phyloP scores from a whole-genome alignment of 1,140 invertebrate species.

The Maniola jurtina region DNA sequence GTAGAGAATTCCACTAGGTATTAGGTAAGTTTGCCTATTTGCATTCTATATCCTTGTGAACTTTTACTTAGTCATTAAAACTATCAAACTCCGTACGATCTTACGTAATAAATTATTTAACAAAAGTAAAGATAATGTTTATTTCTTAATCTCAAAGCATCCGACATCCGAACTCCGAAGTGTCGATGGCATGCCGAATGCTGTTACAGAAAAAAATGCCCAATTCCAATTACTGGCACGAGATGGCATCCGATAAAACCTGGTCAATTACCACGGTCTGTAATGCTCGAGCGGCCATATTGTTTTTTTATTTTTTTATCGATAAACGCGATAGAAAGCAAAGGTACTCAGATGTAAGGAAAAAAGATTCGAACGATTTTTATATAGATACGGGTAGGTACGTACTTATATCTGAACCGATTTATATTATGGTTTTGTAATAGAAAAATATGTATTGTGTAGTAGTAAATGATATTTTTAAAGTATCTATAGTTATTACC shows the following conservation, averaged over 20 bases:
- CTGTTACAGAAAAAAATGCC: slow-evolving; percentile 18
- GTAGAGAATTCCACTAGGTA: no score
- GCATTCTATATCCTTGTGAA: no score
- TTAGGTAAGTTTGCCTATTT: no score
- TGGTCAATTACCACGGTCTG: slow-evolving; percentile 38
- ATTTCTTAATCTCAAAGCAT: slow-evolving; percentile 24
- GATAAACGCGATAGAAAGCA: slow-evolving; percentile 19
- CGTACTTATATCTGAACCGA: background rate
- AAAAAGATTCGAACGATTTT: slow-evolving; percentile 8
- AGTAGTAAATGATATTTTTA: background rate
- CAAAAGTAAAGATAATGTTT: background rate
- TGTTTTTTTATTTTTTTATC: slow-evolving; percentile 40
- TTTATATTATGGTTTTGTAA: slow-evolving; percentile 6
- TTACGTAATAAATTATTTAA: slow-evolving; percentile 4
- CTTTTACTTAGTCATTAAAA: slow-evolving; percentile 5
- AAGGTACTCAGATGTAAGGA: slow-evolving; percentile 18
- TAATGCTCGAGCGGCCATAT: slow-evolving; percentile 38
- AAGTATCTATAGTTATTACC: background rate
- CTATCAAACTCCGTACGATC: slow-evolving; percentile 1
- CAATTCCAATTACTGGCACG: slow-evolving; percentile 38
- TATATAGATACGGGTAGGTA: background rate
- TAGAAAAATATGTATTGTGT: slow-evolving; percentile 7
- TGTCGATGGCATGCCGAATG: slow-evolving; percentile 20
- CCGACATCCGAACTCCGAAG: slow-evolving; percentile 15
- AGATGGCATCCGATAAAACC: slow-evolving; percentile 38